A percentile compares a stretch with the other conserved stretches of the same genome.
Conservation (phyloP, 1,140 invertebrate genomes). For the Lordiphosa clarofinis region DNA sequence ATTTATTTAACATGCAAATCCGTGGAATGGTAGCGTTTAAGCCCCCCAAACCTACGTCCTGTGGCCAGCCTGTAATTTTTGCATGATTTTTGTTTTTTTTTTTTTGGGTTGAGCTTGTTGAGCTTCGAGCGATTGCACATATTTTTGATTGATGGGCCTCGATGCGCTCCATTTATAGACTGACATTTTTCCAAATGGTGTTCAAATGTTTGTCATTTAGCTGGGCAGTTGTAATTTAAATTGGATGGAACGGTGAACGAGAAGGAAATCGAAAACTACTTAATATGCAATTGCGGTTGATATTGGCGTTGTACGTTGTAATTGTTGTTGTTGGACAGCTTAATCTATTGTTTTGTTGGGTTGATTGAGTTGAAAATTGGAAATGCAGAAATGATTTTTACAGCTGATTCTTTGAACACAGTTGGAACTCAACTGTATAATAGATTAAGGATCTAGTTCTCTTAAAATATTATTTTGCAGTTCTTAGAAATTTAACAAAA, state of each 20-base stretch:
- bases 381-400: too few relatives aligned
- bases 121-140: constrained; percentile 1
- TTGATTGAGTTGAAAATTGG: too few relatives aligned
- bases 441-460: too few relatives aligned
- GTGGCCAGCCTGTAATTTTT: constrained; percentile 16
- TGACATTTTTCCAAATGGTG: constrained; percentile 45
- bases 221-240: constrained; percentile 44
- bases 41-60: too few relatives aligned
- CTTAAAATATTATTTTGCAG: too few relatives aligned
- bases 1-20: constrained; percentile 60
- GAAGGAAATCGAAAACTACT: constrained; percentile 19
- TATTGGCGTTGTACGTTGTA: too few relatives aligned
- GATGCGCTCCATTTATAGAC: constrained; percentile 50
- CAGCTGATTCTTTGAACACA: too few relatives aligned
- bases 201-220: constrained; percentile 60
- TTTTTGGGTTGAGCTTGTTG: background rate
- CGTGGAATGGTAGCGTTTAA: too few relatives aligned
- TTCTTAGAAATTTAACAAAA: too few relatives aligned
- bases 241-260: constrained; percentile 14
- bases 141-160: constrained; percentile 52
- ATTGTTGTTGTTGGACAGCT: too few relatives aligned
- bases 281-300: background rate
- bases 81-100: constrained; percentile 17
- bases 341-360: too few relatives aligned
- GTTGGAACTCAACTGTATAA: too few relatives aligned